Conservation (phyloP, 1,140 invertebrate genomes). For the Pogonognathellus flavescens region DNA sequence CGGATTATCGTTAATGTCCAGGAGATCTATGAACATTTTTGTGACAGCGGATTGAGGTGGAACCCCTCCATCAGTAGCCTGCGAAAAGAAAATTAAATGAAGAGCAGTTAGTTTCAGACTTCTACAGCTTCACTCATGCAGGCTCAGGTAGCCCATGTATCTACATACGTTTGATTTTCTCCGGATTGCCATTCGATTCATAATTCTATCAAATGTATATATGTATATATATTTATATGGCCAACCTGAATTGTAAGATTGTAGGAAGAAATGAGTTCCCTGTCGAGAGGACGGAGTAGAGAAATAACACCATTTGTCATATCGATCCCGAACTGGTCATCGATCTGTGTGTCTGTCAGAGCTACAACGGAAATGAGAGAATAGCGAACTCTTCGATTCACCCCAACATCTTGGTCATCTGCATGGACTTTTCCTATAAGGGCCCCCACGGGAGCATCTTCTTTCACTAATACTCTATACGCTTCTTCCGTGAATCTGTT, state of each 20-base stretch:
- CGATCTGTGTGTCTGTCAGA: constrained; percentile 80
- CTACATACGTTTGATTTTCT: too few relatives aligned
- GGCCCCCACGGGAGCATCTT: constrained; percentile 75
- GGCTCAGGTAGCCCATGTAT: too few relatives aligned
- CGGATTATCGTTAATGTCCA: constrained; percentile 93
- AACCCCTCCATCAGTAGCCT: constrained; percentile 82
- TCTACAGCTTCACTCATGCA: not conserved
- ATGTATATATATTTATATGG: constrained; percentile 2
- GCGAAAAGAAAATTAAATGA: constrained; percentile 9
- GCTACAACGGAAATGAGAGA: constrained; percentile 76
- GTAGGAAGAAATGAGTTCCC: constrained; percentile 87
- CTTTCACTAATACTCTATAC: constrained; percentile 84
- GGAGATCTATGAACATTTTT: constrained; percentile 75
- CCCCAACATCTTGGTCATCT: constrained; percentile 84
- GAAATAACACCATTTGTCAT: constrained; percentile 86
- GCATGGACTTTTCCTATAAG: constrained; percentile 77
- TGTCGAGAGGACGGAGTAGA: constrained; percentile 84
- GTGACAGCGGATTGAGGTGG: constrained; percentile 77
- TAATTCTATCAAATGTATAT: constrained; percentile 6
- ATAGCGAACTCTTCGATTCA: constrained; percentile 88
- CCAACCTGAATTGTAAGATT: constrained; percentile 80
- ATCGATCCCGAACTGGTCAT: constrained; percentile 80
- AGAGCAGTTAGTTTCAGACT: not conserved
- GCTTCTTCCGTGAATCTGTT: constrained; percentile 70
- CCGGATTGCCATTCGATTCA: not conserved